These are phyloP conservation scores for Neodontobutis hainanensis DNA, from an alignment of 2,113 vertebrate species.

Conservation along the genomic window DNA sequence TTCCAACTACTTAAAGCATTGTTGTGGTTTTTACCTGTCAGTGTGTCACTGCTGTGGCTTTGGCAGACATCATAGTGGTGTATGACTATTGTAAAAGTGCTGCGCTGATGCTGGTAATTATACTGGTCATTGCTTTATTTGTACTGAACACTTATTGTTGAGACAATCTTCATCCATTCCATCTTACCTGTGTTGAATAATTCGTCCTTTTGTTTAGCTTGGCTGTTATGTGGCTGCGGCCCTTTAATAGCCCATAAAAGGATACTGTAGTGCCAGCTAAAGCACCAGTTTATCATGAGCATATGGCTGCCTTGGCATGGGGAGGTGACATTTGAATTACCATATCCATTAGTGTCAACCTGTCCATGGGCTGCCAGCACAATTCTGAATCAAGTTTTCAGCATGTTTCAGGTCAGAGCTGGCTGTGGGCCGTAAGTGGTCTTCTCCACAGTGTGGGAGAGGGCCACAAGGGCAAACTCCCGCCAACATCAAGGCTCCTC, in stretches of 20 bases:
- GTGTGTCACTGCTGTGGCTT: constrained; percentile 35
- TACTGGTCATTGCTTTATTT: neutral
- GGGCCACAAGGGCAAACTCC: constrained; percentile 48
- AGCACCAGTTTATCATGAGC: constrained; percentile 34
- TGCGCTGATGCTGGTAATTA: constrained; percentile 21
- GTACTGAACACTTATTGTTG: constrained; percentile 1
- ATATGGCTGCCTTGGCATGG: constrained; percentile 50
- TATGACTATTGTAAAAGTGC: constrained; percentile 30
- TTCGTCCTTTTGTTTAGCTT: constrained; percentile 32
- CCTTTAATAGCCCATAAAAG: constrained; percentile 51
- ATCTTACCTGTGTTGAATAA: constrained; percentile 39
- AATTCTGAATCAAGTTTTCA: constrained; percentile 27
- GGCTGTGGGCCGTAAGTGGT: neutral
- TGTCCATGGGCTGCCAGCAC: constrained; percentile 27
- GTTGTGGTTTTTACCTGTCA: constrained; percentile 36
- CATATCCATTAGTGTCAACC: constrained; percentile 33
- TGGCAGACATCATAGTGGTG: constrained; percentile 30
- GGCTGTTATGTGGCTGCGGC: constrained; percentile 23
- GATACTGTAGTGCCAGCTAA: constrained; percentile 27
- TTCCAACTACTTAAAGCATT: constrained; percentile 15
- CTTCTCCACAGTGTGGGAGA: constrained; percentile 10
- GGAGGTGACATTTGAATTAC: constrained; percentile 30
- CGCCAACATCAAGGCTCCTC: constrained; percentile 67
- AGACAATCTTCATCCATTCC: constrained; percentile 18
- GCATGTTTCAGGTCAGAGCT: constrained; percentile 4